Evolutionary conservation across 2,797 vertebrate species (phyloP), one percentile per base, ranked within the genome.

Genomic region (Furcifer pardalis): DNA sequence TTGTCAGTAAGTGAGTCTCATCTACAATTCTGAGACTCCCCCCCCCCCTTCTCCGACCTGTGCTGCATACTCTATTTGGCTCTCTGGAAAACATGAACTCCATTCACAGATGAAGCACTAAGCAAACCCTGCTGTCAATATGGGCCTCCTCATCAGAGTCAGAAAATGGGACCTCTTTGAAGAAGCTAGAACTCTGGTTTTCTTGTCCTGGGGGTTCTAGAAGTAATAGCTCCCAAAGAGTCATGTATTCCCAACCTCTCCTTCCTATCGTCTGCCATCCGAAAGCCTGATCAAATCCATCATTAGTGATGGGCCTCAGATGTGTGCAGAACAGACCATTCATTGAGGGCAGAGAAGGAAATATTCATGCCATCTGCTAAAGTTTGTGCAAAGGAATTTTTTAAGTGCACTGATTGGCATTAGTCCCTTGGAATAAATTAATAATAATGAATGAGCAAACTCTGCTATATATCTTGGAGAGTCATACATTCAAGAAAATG

Each of bases 1-100:
- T 82, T 78, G 5, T 74, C 75, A 52, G 59, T 84, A 66, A 77
- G 72, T 32, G 21, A 72, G 78, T 81, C 25, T 37, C 49, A 73
- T 68, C 56, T 52, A 25, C 72, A 42, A 77, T 32, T 75, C 73
- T 56, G n/a, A 56, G 73, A 35, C 15, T 56, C 21, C 52, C 52
- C 1, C 52, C 21, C n/a, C n/a, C n/a, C n/a, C n/a, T n/a, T n/a
- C n/a, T n/a, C 19, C 2, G 52, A 17, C 52, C 52, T 56, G 1
- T 19, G 52, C 65, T 52, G 19, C 15, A 44, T 4, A 8, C n/a
- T 9, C 3, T 19, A 66, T 83, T 46, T 60, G 66, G 25, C 37
- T n/a, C 60, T 60, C 27, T 52, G 21, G 40, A 46, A 69, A 46
- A 69, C 15, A 59, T 7, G 40, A 42, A 13, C 52, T 25, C 6